Percentiles rank a stretch among this genome's conserved stretches.
Evolutionary conservation across 2,113 vertebrate species (phyloP).

Genomic region (Ovis canadensis): DNA sequence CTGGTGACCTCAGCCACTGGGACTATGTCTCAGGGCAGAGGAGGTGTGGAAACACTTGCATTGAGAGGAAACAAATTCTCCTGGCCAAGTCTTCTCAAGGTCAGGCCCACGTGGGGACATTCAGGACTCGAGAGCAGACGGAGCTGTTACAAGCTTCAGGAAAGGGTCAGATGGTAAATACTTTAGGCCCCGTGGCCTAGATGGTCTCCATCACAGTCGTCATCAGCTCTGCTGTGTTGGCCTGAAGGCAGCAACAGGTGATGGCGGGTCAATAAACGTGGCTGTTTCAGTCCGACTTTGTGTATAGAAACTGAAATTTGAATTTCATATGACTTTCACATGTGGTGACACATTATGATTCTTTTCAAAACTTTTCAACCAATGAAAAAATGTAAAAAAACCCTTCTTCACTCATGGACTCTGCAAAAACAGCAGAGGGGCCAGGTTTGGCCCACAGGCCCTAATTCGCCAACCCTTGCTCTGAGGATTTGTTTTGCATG

Average conservation of each 20-base stretch:
- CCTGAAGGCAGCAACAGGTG: not conserved
- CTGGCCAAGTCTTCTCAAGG: not conserved
- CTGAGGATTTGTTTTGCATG: not conserved
- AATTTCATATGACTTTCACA: not conserved
- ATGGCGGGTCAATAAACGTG: not conserved
- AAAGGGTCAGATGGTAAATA: not conserved
- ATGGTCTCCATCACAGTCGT: not conserved
- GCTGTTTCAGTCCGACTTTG: not conserved
- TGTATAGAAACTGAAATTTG: not conserved
- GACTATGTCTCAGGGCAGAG: not conserved
- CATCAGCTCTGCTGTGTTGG: not conserved
- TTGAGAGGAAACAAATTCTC: not conserved
- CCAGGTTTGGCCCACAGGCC: not conserved
- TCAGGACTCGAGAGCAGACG: not conserved
- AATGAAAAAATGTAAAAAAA: not conserved
- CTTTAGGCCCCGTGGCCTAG: not conserved
- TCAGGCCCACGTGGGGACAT: not conserved
- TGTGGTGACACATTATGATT: not conserved
- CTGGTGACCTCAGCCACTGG: not conserved
- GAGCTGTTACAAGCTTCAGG: not conserved
- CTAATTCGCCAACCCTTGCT: not conserved
- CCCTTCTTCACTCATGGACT: not conserved
- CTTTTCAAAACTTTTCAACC: not conserved
- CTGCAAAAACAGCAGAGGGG: not conserved
- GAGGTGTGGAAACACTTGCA: not conserved